Evolutionary conservation across 53 echinoderm and acorn worm species (phyloP).

Genomic region (Stichopus horrens): DNA sequence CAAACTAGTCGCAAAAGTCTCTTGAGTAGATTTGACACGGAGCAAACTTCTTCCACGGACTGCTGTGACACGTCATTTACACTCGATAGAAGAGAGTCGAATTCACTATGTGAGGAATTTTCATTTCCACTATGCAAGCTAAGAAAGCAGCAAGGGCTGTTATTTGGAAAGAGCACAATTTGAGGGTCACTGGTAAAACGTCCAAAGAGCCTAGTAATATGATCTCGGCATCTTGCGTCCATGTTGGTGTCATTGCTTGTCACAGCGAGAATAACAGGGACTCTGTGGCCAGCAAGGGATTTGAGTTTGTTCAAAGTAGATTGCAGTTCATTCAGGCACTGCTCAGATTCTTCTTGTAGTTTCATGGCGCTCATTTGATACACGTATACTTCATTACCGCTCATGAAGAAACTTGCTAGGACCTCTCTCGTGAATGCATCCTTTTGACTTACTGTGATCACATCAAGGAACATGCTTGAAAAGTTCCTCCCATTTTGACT

Average conservation of each 20-base stretch:
- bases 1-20: not conserved
- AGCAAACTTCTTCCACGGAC: not conserved
- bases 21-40: not conserved
- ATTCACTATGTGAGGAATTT: not conserved
- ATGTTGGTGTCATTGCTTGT: not conserved
- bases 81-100: not conserved
- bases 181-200: not conserved
- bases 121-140: not conserved
- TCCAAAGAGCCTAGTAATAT: not conserved
- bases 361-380: not conserved
- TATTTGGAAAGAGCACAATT: not conserved
- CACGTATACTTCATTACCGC: conserved; percentile 26
- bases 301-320: conserved; percentile 22
- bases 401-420: conserved; percentile 14
- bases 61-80: not conserved
- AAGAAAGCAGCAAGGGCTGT: not conserved
- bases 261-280: conserved; percentile 22
- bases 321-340: not conserved
- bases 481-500: not conserved
- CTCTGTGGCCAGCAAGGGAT: conserved; percentile 14
- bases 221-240: not conserved
- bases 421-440: not conserved
- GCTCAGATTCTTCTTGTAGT: not conserved
- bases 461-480: not conserved
- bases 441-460: not conserved